Base-by-base conservation (phyloP, 2,113 vertebrate species). In the Datnioides undecimradiatus region DNA sequence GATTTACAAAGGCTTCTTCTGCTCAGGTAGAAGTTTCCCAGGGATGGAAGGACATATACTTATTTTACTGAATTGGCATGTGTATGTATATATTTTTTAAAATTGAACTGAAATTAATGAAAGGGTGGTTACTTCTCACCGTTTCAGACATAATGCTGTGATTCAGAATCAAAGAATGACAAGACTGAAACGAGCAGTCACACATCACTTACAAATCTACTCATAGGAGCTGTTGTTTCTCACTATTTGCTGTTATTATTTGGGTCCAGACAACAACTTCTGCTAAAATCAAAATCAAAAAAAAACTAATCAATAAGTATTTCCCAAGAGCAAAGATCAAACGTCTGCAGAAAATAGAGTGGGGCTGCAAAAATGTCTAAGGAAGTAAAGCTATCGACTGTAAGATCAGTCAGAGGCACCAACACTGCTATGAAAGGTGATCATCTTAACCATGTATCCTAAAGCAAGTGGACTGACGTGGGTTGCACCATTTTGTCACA, bases 11-110 rank as follows among this genome's bases (percentile, higher is more conserved):
- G 40, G 27, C 23, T 51, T 59, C 12, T 33, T 52, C 38, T 36
- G 8, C 12, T 76, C 62, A 40, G 54, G 67, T 69, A 62, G n/a
- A 65, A 5, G 27, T 66, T 69, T 81, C 58, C 46, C 64, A 76
- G 65, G 41, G 9, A 31, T 54, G 51, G 51, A 14, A 31, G 14
- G 17, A 72, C 25, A 23, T 45, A 16, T 38, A n/a, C 3, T 4
- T 31, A 16, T 49, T 16, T 66, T 2, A 68, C 36, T 76, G 23
- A 54, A 46, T 4, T 43, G 45, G 3, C 38, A 8, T 25, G 4
- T 6, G 17, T 55, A 8, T 25, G 4, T 6, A 17, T 55, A 1
- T 1, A 41, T 41, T 38, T 34, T 43, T 46, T 13, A 36, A 33
- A 1, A 63, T n/a, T n/a, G n/a, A n/a, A n/a, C n/a, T n/a, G n/a